Percentiles rank a stretch among this genome's conserved stretches.
These are phyloP conservation scores for Nansenia antarctica DNA, from an alignment of 2,113 vertebrate genomes.

Conservation along the genomic window DNA sequence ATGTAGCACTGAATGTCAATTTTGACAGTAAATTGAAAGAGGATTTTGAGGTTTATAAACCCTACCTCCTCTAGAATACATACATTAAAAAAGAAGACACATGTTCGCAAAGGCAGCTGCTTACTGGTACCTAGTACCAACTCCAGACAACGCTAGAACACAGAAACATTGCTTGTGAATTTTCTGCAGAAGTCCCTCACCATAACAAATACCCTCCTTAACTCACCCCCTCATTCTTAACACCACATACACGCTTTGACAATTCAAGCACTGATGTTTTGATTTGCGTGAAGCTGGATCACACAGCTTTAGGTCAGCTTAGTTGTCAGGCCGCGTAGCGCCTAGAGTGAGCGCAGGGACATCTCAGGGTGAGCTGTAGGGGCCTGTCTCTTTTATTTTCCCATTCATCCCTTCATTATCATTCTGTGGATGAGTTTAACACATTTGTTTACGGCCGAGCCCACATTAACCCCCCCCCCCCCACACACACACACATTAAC, in stretches of 20 bases:
- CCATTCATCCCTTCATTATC: conserved; percentile 20
- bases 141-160: conserved; percentile 48
- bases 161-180: conserved; percentile 7
- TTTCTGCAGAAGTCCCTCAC: not conserved
- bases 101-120: conserved; percentile 66
- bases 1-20: conserved; percentile 82
- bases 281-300: not conserved
- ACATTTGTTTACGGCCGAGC: conserved; percentile 7
- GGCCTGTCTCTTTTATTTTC: conserved; percentile 36
- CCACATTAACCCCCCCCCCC: not conserved
- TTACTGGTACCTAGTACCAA: conserved; percentile 63
- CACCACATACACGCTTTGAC: conserved; percentile 5
- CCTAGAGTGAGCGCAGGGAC: conserved; percentile 33
- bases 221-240: conserved; percentile 3
- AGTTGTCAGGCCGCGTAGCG: conserved; percentile 14
- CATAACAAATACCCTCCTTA: not conserved
- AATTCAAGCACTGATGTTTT: conserved; percentile 14
- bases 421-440: conserved; percentile 24
- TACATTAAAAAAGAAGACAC: conserved; percentile 42
- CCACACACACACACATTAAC: too few species aligned
- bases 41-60: conserved; percentile 52
- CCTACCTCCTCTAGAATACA: conserved; percentile 42
- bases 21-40: conserved; percentile 65
- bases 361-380: conserved; percentile 66
- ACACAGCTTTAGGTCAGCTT: conserved; percentile 14